Percentiles rank a stretch among this genome's conserved stretches.
These are phyloP conservation scores for Hoplias malabaricus DNA, from an alignment of 2,113 vertebrate species.

Conservation along the genomic window DNA sequence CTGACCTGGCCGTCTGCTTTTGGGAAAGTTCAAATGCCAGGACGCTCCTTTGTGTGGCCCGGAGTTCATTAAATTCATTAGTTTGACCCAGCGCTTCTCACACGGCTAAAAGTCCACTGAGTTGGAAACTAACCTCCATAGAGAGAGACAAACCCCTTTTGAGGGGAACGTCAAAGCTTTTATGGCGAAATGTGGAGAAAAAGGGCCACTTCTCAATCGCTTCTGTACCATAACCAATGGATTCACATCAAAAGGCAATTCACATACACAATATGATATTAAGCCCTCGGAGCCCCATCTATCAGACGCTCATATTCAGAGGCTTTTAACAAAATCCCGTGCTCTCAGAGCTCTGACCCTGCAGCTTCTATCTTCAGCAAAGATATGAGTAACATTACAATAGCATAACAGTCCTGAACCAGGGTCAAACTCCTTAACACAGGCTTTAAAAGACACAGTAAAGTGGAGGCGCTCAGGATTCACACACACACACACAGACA, in stretches of 20 bases:
- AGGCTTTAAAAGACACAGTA: background rate
- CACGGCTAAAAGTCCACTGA: conserved; percentile 96
- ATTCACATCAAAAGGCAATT: conserved; percentile 79
- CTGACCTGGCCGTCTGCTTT: conserved; percentile 98
- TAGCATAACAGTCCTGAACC: background rate
- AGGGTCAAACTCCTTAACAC: background rate
- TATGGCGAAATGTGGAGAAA: conserved; percentile 64
- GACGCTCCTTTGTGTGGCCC: conserved; percentile 87
- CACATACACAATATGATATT: conserved; percentile 76
- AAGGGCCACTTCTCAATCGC: conserved; percentile 72
- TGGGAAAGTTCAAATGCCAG: conserved; percentile 97
- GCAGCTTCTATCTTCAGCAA: background rate
- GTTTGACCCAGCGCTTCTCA: conserved; percentile 98
- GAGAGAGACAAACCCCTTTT: conserved; percentile 78
- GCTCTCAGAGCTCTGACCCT: background rate
- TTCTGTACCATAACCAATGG: conserved; percentile 78
- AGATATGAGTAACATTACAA: background rate
- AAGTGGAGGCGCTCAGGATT: background rate
- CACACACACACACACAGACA: too few relatives aligned
- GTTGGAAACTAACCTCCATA: conserved; percentile 86
- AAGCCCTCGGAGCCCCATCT: conserved; percentile 29
- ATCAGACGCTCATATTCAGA: conserved; percentile 5
- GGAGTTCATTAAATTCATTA: conserved; percentile 99
- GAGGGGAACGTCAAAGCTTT: conserved; percentile 78
- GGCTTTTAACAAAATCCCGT: background rate